Base-by-base conservation (phyloP, 2,797 vertebrate species). In the Galago senegalensis region DNA sequence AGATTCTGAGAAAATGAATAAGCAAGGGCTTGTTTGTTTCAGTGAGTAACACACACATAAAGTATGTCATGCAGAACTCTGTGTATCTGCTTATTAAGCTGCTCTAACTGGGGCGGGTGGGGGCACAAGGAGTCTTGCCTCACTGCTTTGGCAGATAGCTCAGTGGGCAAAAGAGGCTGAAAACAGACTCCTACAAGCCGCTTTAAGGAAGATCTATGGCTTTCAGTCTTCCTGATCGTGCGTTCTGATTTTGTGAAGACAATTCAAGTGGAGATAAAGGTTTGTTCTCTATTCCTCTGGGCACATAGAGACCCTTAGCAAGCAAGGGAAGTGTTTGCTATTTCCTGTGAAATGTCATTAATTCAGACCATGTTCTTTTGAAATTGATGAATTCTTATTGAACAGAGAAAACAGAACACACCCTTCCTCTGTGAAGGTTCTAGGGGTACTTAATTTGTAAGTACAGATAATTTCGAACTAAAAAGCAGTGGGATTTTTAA, bases 391-490 rank as follows among this genome's bases (percentile, higher is more conserved):
- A 86, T 91, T 89, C 70, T 87, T 86, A 81, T 10, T 49, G 70
- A 94, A 75, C 7, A 91, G 40, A 49, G 56, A 72, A 91, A 94
- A 88, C 23, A 61, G 77, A 92, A 88, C 70, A 91, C 79, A 94
- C 18, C 34, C 65, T 86, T 87, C 73, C 31, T 72, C 43, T 82
- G 40, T 56, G 34, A 92, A 72, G 29, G 40, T 81, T 94, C 70
- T 67, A 92, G 43, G 70, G 49, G 29, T n/a, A 34, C 40, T 96
- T 75, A 80, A 60, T 93, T 43, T 70, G 6, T 75, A 89, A 95
- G n/a, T 6, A 91, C 21, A 76, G 77, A 65, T 40, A 89, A 81
- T 75, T 75, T 65, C 65, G 56, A 81, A 76, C 72, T 34, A 61
- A 67, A 65, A 70, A 92, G 61, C 29, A 75, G 25, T 53, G 79